Evolutionary conservation across 2,113 vertebrate genomes (phyloP).

Genomic region (Alligator mississippiensis): DNA sequence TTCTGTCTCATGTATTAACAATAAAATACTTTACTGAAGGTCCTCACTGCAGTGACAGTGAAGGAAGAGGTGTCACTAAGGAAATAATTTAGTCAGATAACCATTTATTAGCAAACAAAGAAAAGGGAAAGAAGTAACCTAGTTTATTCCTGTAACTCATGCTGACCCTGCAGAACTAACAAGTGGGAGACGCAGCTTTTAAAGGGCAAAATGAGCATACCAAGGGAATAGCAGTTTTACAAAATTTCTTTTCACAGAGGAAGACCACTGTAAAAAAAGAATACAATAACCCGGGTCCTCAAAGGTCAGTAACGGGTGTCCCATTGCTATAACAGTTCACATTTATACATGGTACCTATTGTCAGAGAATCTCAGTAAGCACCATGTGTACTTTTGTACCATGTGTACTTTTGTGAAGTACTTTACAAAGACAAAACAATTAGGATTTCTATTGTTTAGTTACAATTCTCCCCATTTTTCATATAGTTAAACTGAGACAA

Average conservation of each 20-base stretch:
- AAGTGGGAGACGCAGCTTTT: rapidly evolving
- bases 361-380: neutral
- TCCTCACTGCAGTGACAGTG: neutral
- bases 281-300: neutral
- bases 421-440: neutral
- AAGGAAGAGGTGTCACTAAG: neutral
- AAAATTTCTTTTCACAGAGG: neutral
- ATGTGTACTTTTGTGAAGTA: neutral
- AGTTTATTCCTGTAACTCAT: neutral
- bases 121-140: neutral
- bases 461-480: neutral
- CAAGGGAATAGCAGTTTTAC: neutral
- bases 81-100: neutral
- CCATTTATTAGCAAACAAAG: neutral
- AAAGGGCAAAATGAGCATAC: neutral
- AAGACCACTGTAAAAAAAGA: neutral
- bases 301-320: too few species aligned
- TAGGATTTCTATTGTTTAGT: neutral
- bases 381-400: too few species aligned
- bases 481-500: neutral
- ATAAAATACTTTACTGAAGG: neutral
- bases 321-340: too few species aligned
- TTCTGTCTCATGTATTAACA: neutral
- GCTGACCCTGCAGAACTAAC: neutral
- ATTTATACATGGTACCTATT: neutral